Conservation (phyloP, 2,888 invertebrate genomes). For the Rhamnusium bicolor region DNA sequence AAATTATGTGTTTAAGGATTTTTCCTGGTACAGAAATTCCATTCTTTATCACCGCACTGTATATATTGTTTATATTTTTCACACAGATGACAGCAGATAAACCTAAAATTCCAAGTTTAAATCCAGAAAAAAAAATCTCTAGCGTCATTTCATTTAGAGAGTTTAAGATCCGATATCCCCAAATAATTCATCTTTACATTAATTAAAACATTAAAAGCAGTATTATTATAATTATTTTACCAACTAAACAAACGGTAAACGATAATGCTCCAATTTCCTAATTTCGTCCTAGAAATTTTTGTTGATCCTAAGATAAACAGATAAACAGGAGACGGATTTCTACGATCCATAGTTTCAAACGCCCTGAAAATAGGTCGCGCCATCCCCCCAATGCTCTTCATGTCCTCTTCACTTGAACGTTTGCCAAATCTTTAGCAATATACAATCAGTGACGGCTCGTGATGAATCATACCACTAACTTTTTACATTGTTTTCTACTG, state of each 20-base stretch:
- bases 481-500: not conserved
- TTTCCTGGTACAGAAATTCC: too few species aligned
- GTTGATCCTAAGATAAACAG: not conserved
- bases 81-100: too few species aligned
- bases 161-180: too few species aligned
- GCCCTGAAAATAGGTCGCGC: conserved; percentile 44
- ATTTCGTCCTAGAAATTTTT: not conserved
- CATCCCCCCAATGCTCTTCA: conserved; percentile 24
- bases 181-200: not conserved
- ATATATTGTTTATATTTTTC: too few species aligned
- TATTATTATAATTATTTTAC: not conserved
- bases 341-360: conserved; percentile 46
- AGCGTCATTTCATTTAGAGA: too few species aligned
- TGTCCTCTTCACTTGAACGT: conserved; percentile 38
- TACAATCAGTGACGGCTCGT: conserved; percentile 26
- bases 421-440: conserved; percentile 41
- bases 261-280: conserved; percentile 3
- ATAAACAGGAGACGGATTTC: conserved; percentile 38
- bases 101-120: too few species aligned
- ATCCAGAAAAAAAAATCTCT: too few species aligned
- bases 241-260: not conserved
- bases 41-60: too few species aligned
- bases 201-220: not conserved
- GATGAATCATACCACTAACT: conserved; percentile 2
- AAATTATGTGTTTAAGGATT: too few species aligned